Base-by-base conservation (phyloP, 1,140 invertebrate genomes). In the Ips typographus region DNA sequence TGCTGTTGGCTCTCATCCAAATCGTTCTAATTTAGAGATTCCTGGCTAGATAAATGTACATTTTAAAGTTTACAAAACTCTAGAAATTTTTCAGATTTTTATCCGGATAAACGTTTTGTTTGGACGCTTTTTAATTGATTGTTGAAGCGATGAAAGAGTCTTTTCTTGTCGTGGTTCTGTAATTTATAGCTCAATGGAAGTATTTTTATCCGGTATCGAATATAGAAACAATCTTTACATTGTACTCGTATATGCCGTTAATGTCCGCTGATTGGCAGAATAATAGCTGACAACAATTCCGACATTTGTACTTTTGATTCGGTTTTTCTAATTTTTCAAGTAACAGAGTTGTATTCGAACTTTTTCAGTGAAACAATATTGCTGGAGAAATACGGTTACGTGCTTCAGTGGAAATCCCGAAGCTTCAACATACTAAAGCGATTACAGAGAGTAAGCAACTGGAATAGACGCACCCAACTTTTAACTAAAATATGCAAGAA, bases 251-350 rank as follows among this genome's bases (percentile, higher is more conserved):
- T 49, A 8, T 49, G 44, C 44, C 44, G 44, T 49, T 49, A 8
- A 22, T 8, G 44, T 22, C 22, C 44, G 44, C 22, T 49, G 44
- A 49, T 49, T 49, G 44, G 44, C 44, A 49, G 44, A 22, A 49
- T 49, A 49, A 49, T 49, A 49, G 44, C 44, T 49, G 44, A 49
- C 44, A 49, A 49, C 44, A 49, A 6, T 49, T 22, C 22, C 22
- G 22, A 22, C 22, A 22, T 22, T 22, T 22, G 22, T 22, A 22
- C 22, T 22, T 22, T 22, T 22, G 22, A 22, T 22, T 22, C 22
- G 22, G 22, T 22, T 22, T 22, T 22, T 22, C 22, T 22, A 22
- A 22, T 22, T 22, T 22, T 22, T 22, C 22, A 22, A 22, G 22
- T 22, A 22, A 22, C 22, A 22, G 22, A 22, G 22, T 22, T 22